Percentiles rank a stretch among this genome's conserved stretches.
Conservation (phyloP, 2,888 invertebrate genomes). For the Aradus depressus region DNA sequence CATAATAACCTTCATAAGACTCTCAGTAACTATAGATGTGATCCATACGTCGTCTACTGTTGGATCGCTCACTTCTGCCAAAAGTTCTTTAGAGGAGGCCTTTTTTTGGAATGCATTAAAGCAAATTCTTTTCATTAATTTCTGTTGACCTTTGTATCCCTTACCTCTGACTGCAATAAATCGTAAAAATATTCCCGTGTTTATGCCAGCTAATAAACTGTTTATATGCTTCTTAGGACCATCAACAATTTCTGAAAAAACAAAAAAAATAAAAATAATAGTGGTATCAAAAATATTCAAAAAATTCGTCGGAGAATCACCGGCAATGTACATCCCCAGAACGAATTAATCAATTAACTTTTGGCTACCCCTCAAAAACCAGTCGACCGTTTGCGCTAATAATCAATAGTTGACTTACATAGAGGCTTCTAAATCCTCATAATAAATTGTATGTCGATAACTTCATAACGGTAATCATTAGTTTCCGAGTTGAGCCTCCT, state of each 20-base stretch:
- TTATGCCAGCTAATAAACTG: constrained; percentile 9
- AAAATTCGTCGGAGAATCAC: too few species aligned
- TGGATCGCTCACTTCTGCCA: constrained; percentile 17
- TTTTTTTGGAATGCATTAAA: constrained; percentile 8
- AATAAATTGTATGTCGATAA: too few species aligned
- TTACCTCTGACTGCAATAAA: constrained; percentile 16
- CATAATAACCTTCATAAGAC: constrained; percentile 16
- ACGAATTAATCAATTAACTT: too few species aligned
- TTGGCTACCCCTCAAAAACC: too few species aligned
- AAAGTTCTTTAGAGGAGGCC: constrained; percentile 18
- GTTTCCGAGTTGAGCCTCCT: too few species aligned
- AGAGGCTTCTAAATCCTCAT: too few species aligned
- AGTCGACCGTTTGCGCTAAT: too few species aligned
- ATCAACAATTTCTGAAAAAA: constrained; percentile 14
- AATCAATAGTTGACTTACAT: too few species aligned
- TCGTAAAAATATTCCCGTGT: constrained; percentile 16
- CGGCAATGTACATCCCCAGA: too few species aligned
- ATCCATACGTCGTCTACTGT: constrained; percentile 17
- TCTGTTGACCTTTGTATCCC: constrained; percentile 7
- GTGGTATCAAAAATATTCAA: too few species aligned
- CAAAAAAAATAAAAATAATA: too few species aligned
- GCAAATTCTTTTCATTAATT: constrained; percentile 17
- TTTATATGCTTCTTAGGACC: constrained; percentile 6
- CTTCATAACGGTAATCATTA: too few species aligned
- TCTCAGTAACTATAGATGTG: constrained; percentile 18